phyloP scores from a whole-genome alignment of 2,113 vertebrate genomes.

The Thalassarche chlororhynchos region DNA sequence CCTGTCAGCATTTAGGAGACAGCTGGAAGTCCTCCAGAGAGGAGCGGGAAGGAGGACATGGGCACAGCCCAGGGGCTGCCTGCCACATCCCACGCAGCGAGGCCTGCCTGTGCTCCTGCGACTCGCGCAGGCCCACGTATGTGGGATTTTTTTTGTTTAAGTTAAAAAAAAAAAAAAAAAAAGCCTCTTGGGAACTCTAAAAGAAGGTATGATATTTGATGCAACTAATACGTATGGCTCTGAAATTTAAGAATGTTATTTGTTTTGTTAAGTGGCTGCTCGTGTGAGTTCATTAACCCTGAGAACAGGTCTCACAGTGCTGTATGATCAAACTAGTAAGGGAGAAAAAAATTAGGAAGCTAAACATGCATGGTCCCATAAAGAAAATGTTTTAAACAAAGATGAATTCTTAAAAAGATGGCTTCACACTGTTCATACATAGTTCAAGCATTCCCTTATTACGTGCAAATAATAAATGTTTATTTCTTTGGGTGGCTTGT shows the following conservation, averaged over 20 bases:
- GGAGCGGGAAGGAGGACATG: accelerated
- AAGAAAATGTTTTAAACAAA: not conserved
- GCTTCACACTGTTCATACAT: not conserved
- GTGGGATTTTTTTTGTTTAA: not conserved
- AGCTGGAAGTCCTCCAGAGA: not conserved
- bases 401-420: not conserved
- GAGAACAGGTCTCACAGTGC: not conserved
- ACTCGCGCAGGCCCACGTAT: accelerated
- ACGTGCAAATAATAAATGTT: not conserved
- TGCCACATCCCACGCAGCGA: accelerated
- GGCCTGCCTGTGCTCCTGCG: not conserved
- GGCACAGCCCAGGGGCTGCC: not conserved
- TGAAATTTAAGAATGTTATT: not conserved
- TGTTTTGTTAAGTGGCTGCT: not conserved
- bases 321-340: not conserved
- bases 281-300: not conserved
- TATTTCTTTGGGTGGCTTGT: not conserved
- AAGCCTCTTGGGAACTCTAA: not conserved
- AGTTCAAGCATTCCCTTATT: not conserved
- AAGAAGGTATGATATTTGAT: not conserved
- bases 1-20: accelerated
- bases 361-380: not conserved
- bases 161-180: not conserved
- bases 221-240: not conserved
- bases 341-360: not conserved